Conservation (phyloP, 2,888 invertebrate species). For the Microplitis deprimator region DNA sequence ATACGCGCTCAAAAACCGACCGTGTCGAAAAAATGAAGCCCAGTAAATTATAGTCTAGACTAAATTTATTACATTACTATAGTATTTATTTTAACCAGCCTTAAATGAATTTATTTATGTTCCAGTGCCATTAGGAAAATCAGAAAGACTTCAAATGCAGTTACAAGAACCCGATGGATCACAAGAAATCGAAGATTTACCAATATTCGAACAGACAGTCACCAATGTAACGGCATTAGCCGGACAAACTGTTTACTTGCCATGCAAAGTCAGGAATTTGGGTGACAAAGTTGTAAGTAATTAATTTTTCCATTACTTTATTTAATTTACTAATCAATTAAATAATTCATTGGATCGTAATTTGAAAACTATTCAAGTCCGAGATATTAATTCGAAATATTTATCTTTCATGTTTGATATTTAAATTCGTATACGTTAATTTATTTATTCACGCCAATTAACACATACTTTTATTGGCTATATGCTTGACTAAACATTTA, state of each 20-base stretch:
- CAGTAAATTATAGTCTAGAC: no score
- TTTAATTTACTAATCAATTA: no score
- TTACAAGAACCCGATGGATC: conserved; percentile 45
- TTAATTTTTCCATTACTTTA: neutral
- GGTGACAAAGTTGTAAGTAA: conserved; percentile 68
- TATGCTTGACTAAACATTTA: conserved; percentile 27
- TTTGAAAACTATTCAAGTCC: no score
- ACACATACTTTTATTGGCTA: conserved; percentile 4
- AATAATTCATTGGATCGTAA: no score
- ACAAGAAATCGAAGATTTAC: conserved; percentile 55
- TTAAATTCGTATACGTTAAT: neutral
- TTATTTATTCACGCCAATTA: neutral
- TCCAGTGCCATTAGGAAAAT: neutral
- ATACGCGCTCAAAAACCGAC: no score
- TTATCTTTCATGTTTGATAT: no score
- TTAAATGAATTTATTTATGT: neutral
- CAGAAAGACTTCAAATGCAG: conserved; percentile 41
- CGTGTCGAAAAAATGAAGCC: no score
- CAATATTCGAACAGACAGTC: conserved; percentile 67
- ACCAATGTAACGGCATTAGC: conserved; percentile 67
- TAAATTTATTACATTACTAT: no score
- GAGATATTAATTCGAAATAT: no score
- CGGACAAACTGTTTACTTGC: conserved; percentile 68
- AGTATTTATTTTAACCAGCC: no score
- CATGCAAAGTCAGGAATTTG: conserved; percentile 66